Conservation (phyloP, 2,113 vertebrate genomes). For the Albula goreensis region DNA sequence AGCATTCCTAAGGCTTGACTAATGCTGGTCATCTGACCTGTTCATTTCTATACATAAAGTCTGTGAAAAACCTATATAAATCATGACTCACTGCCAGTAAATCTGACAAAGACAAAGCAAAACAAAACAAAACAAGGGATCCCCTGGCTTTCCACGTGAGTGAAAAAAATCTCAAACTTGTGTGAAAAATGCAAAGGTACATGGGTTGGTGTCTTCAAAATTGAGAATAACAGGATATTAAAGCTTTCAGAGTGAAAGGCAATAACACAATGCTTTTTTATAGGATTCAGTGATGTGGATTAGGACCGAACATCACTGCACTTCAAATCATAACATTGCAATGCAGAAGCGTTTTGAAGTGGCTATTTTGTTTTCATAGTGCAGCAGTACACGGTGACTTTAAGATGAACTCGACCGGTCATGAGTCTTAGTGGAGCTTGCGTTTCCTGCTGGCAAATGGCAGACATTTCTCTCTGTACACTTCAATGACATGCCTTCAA, state of each 20-base stretch:
- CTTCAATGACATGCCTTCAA: slow-evolving; percentile 50
- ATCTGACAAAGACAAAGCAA: slow-evolving; percentile 6
- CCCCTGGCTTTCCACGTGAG: background rate
- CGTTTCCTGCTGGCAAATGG: slow-evolving; percentile 39
- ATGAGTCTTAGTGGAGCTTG: slow-evolving; percentile 40
- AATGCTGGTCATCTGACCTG: slow-evolving; percentile 38
- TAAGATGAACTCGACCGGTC: slow-evolving; percentile 35
- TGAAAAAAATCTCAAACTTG: slow-evolving; percentile 10
- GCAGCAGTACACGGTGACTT: slow-evolving; percentile 36
- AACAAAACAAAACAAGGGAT: slow-evolving; percentile 12
- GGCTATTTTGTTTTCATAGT: slow-evolving; percentile 37
- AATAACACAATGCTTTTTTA: slow-evolving; percentile 40
- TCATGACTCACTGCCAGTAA: slow-evolving; percentile 25
- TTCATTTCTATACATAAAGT: slow-evolving; percentile 37
- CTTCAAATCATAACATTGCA: slow-evolving; percentile 29
- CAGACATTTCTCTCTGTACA: slow-evolving; percentile 38
- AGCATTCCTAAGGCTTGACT: slow-evolving; percentile 49
- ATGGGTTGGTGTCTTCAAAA: slow-evolving; percentile 21
- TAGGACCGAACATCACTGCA: slow-evolving; percentile 29
- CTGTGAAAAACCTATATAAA: slow-evolving; percentile 29
- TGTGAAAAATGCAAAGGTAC: slow-evolving; percentile 25
- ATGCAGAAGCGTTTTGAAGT: slow-evolving; percentile 38
- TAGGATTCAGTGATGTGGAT: slow-evolving; percentile 24
- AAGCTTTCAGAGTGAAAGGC: slow-evolving; percentile 42
- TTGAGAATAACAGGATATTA: slow-evolving; percentile 53